phyloP scores from a whole-genome alignment of 64 coral and sea anemone species.

The Orbicella faveolata region DNA sequence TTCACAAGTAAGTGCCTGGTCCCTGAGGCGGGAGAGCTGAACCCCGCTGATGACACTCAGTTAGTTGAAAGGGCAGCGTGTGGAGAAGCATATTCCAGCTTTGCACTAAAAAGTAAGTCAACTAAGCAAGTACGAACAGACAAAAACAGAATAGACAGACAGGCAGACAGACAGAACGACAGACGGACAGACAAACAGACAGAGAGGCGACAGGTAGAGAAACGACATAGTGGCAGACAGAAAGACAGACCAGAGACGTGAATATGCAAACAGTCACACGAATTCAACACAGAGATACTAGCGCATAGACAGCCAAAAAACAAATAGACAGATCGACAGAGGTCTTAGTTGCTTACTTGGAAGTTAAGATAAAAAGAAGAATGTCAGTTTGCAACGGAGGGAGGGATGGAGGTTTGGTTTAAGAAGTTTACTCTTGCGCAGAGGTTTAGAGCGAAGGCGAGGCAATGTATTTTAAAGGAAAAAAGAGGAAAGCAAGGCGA shows the following conservation, averaged over 20 bases:
- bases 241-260: background rate
- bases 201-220: background rate
- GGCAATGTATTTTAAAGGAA: no score
- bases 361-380: no score
- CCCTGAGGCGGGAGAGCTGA: slow-evolving; percentile 9
- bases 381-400: no score
- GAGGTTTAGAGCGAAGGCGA: no score
- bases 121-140: background rate
- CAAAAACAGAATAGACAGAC: background rate
- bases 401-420: no score
- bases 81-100: slow-evolving; percentile 30
- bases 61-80: slow-evolving; percentile 32
- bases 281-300: no score
- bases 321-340: no score
- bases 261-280: no score
- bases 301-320: no score
- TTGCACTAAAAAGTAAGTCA: slow-evolving; percentile 39
- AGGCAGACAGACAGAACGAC: background rate
- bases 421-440: no score
- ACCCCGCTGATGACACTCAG: slow-evolving; percentile 24
- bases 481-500: no score
- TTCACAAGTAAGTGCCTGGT: slow-evolving; percentile 51
- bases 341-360: no score
- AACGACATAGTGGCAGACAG: background rate
- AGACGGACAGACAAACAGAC: background rate